Percentiles rank a stretch among this genome's conserved stretches.
Evolutionary conservation across 2,113 vertebrate species (phyloP).

Genomic region (Eonycteris spelaea): DNA sequence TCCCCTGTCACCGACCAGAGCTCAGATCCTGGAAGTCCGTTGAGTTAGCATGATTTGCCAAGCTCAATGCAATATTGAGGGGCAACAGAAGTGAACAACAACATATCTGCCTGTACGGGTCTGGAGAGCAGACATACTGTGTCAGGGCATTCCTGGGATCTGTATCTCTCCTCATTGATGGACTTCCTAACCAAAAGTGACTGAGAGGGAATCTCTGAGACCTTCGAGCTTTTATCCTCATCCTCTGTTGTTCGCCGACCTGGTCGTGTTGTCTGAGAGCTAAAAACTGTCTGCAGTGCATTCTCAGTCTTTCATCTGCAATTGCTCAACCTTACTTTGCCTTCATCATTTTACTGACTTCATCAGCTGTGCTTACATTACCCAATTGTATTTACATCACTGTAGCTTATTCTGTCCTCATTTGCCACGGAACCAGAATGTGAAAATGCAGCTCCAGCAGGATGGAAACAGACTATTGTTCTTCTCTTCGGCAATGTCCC

Average conservation of each 20-base stretch:
- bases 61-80: background rate
- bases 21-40: background rate
- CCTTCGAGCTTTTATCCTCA: background rate
- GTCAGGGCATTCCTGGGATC: background rate
- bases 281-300: background rate
- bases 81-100: background rate
- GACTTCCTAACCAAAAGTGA: background rate
- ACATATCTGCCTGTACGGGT: background rate
- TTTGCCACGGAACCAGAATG: background rate
- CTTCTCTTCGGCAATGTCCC: background rate
- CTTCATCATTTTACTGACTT: conserved; percentile 11
- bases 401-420: conserved; percentile 30
- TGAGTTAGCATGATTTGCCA: background rate
- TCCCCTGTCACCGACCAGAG: background rate
- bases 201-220: background rate
- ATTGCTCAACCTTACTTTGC: background rate
- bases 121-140: background rate
- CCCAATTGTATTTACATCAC: conserved; percentile 37
- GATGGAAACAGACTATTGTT: background rate
- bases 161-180: background rate
- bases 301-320: background rate
- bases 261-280: background rate
- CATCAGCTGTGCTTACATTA: conserved; percentile 45
- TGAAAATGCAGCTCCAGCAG: background rate
- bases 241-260: background rate